A percentile compares a stretch with the other conserved stretches of the same genome.
Evolutionary conservation across 2,797 vertebrate genomes (phyloP).

Genomic region (Denticeps clupeoides): DNA sequence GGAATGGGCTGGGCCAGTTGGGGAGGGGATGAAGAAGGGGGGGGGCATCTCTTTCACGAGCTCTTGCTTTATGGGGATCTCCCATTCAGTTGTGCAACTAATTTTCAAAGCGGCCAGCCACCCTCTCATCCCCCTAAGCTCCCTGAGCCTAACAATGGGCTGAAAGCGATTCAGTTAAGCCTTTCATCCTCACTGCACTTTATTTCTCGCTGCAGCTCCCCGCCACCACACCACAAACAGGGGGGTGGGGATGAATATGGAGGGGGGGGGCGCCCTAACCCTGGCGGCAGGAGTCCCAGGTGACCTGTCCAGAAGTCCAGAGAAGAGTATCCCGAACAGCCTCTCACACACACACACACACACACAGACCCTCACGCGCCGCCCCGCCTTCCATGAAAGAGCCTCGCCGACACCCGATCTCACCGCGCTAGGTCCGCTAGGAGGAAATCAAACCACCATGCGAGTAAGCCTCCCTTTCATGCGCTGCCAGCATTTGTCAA

Average conservation of each 20-base stretch:
- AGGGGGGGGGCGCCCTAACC: constrained; percentile 38
- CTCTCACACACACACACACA: neutral
- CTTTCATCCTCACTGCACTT: constrained; percentile 89
- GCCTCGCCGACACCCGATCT: constrained; percentile 75
- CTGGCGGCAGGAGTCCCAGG: constrained; percentile 64
- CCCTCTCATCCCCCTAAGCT: constrained; percentile 91
- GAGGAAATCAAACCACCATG: constrained; percentile 68
- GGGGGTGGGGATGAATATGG: neutral
- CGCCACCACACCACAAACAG: constrained; percentile 23
- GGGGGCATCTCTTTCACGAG: constrained; percentile 63
- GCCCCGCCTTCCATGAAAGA: constrained; percentile 31
- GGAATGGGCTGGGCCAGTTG: neutral
- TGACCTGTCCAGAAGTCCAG: constrained; percentile 62
- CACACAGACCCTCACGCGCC: neutral
- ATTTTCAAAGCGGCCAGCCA: constrained; percentile 93
- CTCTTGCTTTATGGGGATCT: constrained; percentile 77
- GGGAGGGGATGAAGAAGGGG: constrained; percentile 40
- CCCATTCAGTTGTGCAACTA: constrained; percentile 90
- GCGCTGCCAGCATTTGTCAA: constrained; percentile 69
- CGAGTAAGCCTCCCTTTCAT: constrained; percentile 66
- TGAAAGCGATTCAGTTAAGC: constrained; percentile 95
- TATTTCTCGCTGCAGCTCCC: constrained; percentile 67
- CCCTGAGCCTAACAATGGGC: constrained; percentile 89
- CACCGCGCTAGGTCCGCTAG: constrained; percentile 65
- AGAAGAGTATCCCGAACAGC: constrained; percentile 62